Conservation (phyloP, 2,797 vertebrate genomes). For the Sebastes cheni region DNA sequence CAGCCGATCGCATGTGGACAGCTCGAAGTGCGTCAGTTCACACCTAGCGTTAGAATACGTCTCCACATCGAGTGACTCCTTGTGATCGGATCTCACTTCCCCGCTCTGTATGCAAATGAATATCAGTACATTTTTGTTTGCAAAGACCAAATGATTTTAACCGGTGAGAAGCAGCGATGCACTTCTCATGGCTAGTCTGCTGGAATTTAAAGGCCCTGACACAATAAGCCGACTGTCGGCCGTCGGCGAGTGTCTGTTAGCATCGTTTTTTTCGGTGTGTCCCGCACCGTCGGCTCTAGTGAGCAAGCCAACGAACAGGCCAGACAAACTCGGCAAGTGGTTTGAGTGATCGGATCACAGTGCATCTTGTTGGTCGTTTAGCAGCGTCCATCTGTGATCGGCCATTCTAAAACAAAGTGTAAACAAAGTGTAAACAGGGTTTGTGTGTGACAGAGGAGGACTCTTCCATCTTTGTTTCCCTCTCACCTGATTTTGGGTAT, state of each 20-base stretch:
- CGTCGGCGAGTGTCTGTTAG: too few species aligned
- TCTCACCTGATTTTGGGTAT: conserved; percentile 78
- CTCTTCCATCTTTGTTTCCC: not conserved
- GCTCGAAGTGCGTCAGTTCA: not conserved
- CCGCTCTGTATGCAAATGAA: not conserved
- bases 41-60: not conserved
- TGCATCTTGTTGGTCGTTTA: too few species aligned
- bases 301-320: too few species aligned
- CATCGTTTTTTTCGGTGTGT: too few species aligned
- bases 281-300: too few species aligned
- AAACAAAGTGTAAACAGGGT: not conserved
- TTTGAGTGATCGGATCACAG: not conserved
- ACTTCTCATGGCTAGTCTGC: too few species aligned
- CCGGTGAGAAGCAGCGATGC: too few species aligned
- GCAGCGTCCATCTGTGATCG: too few species aligned
- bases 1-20: not conserved
- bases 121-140: not conserved
- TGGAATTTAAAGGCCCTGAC: too few species aligned
- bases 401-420: not conserved
- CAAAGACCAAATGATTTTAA: too few species aligned
- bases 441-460: not conserved
- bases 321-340: not conserved
- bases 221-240: too few species aligned
- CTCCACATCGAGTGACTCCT: not conserved
- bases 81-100: not conserved